phyloP scores from a whole-genome alignment of 2,113 vertebrate genomes.

The Alces alces region DNA sequence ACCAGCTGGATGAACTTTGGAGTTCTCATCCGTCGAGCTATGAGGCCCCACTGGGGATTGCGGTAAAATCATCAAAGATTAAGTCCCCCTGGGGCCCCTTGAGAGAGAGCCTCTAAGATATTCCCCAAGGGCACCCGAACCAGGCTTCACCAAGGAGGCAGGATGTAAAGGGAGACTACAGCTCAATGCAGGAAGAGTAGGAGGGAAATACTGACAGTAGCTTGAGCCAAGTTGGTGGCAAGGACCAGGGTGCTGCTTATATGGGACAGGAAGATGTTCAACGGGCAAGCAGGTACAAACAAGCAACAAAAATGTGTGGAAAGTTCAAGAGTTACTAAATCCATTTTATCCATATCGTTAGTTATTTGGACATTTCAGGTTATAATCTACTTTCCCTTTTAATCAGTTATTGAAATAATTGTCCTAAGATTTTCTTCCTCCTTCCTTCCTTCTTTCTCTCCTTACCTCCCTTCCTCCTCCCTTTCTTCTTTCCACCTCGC shows the following conservation, averaged over 20 bases:
- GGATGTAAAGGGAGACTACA: background rate
- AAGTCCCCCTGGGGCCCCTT: background rate
- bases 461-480: fast-evolving
- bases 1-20: background rate
- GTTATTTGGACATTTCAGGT: background rate
- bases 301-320: background rate
- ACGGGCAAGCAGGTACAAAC: background rate
- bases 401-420: background rate
- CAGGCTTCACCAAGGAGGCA: background rate
- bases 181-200: background rate
- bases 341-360: background rate
- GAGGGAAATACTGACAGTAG: background rate
- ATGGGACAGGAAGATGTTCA: background rate
- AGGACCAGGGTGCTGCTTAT: background rate
- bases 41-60: background rate
- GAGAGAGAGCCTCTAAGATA: background rate
- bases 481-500: background rate
- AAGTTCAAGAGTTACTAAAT: background rate
- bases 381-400: background rate
- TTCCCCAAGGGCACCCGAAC: background rate
- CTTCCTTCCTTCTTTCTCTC: no score
- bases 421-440: background rate
- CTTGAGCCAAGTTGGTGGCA: background rate
- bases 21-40: background rate
- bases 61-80: background rate